Evolutionary conservation across 2,888 invertebrate genomes (phyloP), one percentile per base, ranked within the genome.

Genomic region (Sclerodermus sp.): DNA sequence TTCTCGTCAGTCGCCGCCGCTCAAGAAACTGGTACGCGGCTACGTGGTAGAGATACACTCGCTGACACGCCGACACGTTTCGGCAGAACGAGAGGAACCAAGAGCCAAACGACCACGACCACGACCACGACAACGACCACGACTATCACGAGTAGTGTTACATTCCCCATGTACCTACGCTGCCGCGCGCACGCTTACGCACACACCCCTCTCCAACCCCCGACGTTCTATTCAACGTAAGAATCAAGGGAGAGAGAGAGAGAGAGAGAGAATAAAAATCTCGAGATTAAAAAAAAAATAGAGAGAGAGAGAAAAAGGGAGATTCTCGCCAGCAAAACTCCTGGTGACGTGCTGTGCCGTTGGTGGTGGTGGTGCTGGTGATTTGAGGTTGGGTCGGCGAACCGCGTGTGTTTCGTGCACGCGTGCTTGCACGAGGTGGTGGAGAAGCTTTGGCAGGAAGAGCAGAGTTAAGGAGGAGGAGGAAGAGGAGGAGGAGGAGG

Each of bases 1-100:
- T 52, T 53, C 55, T 66, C 65, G 62, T 62, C 66, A 64, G 66
- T 66, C 55, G 66, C 44, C 55, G 66, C 44, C 58, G 65, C 58
- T 59, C 53, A 55, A 63, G 59, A 52, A 17, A 62, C 49, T 51
- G 57, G 47, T 58, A 57, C 60, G 61, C 45, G 38, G 47, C 47
- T 53, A 54, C 49, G 55, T 49, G 44, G 15, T 6, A 12, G 3
- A 42, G 31, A 13, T 29, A 29, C 8, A n/a, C n/a, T n/a, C n/a
- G n/a, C n/a, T n/a, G n/a, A n/a, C n/a, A n/a, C n/a, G n/a, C n/a
- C 34, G 34, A 34, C 34, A 34, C 34, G 34, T 12, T 8, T 8
- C 13, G 39, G 34, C 18, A 18, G 36, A n/a, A n/a, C n/a, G n/a
- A n/a, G n/a, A n/a, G n/a, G n/a, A n/a, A n/a, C n/a, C n/a, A n/a